Conservation (phyloP, 2,797 vertebrate species). For the Todus mexicanus region DNA sequence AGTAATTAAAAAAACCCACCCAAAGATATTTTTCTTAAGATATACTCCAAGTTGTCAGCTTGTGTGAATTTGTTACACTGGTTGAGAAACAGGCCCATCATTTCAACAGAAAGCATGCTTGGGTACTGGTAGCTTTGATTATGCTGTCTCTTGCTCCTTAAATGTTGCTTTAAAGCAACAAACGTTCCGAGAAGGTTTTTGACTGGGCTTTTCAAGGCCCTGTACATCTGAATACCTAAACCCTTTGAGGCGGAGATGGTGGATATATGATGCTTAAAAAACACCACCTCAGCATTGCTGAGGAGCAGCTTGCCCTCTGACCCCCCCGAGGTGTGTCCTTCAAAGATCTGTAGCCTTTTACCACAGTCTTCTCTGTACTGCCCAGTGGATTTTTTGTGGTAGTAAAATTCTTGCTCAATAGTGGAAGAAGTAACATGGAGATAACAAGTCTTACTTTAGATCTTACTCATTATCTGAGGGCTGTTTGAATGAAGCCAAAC, state of each 20-base stretch:
- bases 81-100: background rate
- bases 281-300: background rate
- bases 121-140: background rate
- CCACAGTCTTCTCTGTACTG: background rate
- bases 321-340: background rate
- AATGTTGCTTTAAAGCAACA: background rate
- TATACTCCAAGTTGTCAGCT: background rate
- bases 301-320: background rate
- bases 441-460: background rate
- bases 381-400: background rate
- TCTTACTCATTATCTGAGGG: background rate
- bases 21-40: background rate
- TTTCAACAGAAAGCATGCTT: background rate
- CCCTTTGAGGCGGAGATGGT: background rate
- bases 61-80: background rate
- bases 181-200: background rate
- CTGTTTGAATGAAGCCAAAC: background rate
- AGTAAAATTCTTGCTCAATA: background rate
- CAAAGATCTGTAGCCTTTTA: background rate
- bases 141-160: background rate
- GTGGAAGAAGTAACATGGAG: background rate
- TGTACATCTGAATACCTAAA: background rate
- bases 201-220: background rate
- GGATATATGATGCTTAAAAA: background rate
- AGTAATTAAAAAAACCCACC: background rate